These are phyloP conservation scores for Schizopygopsis malacanthus DNA, from an alignment of 2,797 vertebrate species.

Conservation along the genomic window DNA sequence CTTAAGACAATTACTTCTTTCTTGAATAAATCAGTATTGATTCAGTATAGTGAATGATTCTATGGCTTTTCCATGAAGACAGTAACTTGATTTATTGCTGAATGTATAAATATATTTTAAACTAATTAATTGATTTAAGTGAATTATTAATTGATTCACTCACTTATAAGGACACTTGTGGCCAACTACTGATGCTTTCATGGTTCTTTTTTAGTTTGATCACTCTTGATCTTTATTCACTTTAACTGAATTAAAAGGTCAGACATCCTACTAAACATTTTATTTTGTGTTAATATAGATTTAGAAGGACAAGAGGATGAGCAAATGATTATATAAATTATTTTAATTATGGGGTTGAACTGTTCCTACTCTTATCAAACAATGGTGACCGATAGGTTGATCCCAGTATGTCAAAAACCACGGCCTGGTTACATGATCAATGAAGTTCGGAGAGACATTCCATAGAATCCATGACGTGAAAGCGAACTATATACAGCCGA, in stretches of 20 bases:
- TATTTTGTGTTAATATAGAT: not conserved
- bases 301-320: not conserved
- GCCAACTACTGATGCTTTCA: not conserved
- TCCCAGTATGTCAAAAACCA: not conserved
- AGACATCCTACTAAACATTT: not conserved
- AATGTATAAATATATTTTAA: not conserved
- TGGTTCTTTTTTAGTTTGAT: not conserved
- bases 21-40: not conserved
- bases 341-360: not conserved
- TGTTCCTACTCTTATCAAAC: not conserved
- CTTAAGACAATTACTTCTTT: not conserved
- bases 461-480: conserved; percentile 4
- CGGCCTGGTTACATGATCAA: not conserved
- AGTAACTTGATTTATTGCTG: not conserved
- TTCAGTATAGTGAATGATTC: not conserved
- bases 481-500: not conserved
- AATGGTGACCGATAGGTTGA: not conserved
- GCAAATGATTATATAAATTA: not conserved
- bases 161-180: not conserved
- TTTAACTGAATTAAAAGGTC: not conserved
- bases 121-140: not conserved
- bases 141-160: not conserved
- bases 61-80: too few species aligned
- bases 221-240: not conserved
- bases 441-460: not conserved